Conservation (phyloP, 2,797 vertebrate species). For the Choloepus didactylus region DNA sequence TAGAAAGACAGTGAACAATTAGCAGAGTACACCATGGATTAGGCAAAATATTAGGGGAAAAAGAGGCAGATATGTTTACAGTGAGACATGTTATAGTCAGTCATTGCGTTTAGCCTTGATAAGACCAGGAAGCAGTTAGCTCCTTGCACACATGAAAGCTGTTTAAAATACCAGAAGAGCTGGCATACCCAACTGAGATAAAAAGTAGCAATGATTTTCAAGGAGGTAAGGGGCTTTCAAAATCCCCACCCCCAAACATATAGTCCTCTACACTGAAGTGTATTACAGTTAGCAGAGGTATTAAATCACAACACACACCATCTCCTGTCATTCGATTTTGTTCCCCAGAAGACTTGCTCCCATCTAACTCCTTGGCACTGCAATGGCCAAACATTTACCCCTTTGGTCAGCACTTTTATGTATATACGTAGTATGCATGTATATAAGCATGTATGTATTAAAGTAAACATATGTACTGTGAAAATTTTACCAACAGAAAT, state of each 20-base stretch:
- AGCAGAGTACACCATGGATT: background rate
- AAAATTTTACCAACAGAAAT: conserved; percentile 28
- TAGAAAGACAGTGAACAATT: background rate
- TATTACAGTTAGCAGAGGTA: background rate
- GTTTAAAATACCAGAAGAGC: background rate
- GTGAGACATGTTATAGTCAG: background rate
- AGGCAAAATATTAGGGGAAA: background rate
- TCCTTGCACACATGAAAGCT: background rate
- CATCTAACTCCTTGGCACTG: background rate
- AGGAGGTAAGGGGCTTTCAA: background rate
- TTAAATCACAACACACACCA: background rate
- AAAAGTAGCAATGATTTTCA: background rate
- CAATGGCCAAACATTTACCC: background rate
- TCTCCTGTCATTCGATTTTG: background rate
- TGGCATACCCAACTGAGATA: background rate
- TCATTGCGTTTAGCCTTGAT: conserved; percentile 9
- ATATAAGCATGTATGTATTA: background rate
- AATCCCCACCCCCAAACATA: background rate
- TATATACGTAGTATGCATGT: background rate
- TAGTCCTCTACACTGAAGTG: too few species aligned
- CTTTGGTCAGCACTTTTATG: background rate
- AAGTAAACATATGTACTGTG: background rate
- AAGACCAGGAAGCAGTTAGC: background rate
- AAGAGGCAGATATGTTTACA: background rate
- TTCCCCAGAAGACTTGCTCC: background rate